These are phyloP conservation scores for Tiaroga cobitis DNA, from an alignment of 2,797 vertebrate species.

Conservation along the genomic window DNA sequence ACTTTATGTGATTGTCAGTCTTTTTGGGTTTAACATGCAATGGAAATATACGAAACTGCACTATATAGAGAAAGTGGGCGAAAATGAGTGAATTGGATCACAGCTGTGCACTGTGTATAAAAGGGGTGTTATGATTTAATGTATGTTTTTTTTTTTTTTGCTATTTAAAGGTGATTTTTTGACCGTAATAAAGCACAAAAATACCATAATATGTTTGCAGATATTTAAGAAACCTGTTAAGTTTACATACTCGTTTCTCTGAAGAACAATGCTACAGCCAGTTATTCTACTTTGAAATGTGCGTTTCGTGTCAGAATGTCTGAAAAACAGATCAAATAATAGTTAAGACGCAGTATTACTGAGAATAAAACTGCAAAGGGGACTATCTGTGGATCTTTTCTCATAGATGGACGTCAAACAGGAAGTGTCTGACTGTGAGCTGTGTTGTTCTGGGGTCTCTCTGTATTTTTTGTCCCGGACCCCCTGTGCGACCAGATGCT, in stretches of 20 bases:
- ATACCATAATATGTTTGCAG: no score
- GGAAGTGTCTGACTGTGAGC: background rate
- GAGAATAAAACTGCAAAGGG: background rate
- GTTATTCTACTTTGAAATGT: no score
- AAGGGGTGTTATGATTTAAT: background rate
- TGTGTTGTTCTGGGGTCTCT: slow-evolving; percentile 7
- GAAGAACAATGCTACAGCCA: no score
- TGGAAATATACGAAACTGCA: background rate
- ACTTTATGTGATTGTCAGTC: background rate
- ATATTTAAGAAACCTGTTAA: no score
- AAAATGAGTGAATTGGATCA: background rate
- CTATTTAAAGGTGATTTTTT: no score
- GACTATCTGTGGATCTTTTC: background rate
- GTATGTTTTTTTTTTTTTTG: no score
- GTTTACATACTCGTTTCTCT: no score
- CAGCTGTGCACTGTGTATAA: background rate
- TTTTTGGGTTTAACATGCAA: background rate
- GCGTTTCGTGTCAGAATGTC: no score
- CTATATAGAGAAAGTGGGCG: background rate
- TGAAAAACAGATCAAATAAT: no score
- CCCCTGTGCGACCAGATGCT: slow-evolving; percentile 8
- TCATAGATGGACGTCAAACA: background rate
- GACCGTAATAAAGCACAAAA: no score
- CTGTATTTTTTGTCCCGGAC: slow-evolving; percentile 5
- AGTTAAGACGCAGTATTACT: no score